Percentiles rank a stretch among this genome's conserved stretches.
These are phyloP conservation scores for Alligator mississippiensis DNA, from an alignment of 2,113 vertebrate species.

Conservation along the genomic window DNA sequence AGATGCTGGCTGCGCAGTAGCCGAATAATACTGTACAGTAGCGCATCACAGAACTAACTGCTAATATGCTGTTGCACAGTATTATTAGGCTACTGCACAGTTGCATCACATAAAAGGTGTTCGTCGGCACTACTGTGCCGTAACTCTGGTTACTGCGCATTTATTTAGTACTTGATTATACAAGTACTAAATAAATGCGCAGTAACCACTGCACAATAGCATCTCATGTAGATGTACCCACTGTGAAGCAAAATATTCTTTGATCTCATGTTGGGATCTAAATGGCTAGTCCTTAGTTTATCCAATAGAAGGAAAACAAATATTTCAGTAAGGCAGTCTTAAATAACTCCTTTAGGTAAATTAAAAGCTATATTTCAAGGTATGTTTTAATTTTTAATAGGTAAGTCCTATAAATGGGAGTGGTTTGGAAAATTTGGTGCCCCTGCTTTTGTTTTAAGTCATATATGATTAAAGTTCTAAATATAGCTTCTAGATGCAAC, in stretches of 20 bases:
- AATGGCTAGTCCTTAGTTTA: neutral
- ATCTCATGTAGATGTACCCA: no score
- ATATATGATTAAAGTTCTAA: neutral
- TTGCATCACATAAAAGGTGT: no score
- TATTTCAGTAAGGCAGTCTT: neutral
- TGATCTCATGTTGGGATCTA: neutral
- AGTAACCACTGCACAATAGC: no score
- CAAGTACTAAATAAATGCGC: no score
- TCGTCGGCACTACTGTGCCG: no score
- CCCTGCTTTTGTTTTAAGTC: neutral
- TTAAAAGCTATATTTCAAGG: fast-evolving
- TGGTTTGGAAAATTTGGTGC: neutral
- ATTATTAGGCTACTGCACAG: no score
- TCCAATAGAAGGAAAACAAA: fast-evolving
- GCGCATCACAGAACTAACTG: no score
- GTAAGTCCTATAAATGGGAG: neutral
- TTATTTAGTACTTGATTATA: no score
- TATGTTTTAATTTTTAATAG: neutral
- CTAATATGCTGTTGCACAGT: no score
- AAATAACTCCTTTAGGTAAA: neutral
- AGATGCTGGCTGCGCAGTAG: no score
- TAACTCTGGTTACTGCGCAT: no score
- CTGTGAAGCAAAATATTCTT: neutral
- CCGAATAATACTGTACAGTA: no score
- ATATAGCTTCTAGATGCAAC: neutral